Conservation (phyloP, 2,888 invertebrate species). For the Timema podura region DNA sequence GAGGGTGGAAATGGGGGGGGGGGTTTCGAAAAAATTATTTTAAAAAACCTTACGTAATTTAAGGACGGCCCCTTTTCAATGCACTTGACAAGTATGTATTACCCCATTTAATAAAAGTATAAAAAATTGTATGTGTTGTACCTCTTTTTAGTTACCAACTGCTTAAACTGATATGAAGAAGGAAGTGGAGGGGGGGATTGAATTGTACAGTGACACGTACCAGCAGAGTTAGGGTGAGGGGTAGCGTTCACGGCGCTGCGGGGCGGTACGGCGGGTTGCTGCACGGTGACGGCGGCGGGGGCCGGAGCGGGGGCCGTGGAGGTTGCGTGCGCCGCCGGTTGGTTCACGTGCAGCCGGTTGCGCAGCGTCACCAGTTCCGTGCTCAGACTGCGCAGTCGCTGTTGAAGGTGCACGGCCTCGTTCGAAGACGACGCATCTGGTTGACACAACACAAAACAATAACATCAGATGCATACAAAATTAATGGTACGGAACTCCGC, state of each 20-base stretch:
- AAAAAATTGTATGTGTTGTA: neutral
- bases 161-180: neutral
- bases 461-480: neutral
- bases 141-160: neutral
- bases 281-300: slow-evolving; percentile 41
- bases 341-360: slow-evolving; percentile 80
- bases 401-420: slow-evolving; percentile 90
- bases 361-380: slow-evolving; percentile 88
- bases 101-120: no score
- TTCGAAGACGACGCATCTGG: slow-evolving; percentile 91
- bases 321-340: slow-evolving; percentile 42
- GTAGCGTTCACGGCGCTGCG: slow-evolving; percentile 42
- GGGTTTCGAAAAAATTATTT: no score
- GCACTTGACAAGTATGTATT: no score
- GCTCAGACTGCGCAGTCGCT: slow-evolving; percentile 83
- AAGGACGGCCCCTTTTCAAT: no score
- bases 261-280: slow-evolving; percentile 38
- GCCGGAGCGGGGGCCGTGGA: slow-evolving; percentile 30
- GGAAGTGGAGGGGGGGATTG: neutral
- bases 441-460: no score
- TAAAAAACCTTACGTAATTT: no score
- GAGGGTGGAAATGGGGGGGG: no score
- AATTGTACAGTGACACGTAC: no score
- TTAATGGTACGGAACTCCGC: neutral
- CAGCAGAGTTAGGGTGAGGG: slow-evolving; percentile 23